These are phyloP conservation scores for Ailuropoda melanoleuca DNA, from an alignment of 2,113 vertebrate genomes.

Conservation along the genomic window DNA sequence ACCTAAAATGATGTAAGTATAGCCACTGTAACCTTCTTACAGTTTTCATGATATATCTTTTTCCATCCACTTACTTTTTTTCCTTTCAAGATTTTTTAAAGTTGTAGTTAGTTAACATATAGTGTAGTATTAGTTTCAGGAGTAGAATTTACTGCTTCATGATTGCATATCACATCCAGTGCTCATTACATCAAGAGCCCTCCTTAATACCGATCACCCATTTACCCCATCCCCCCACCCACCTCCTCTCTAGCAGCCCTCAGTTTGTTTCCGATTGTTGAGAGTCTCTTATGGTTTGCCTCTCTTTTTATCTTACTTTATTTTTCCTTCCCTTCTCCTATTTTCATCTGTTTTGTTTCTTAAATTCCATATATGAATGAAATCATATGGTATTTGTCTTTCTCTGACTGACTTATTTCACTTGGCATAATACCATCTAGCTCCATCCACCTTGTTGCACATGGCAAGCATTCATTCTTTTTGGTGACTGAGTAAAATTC, in stretches of 20 bases:
- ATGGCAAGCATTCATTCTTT: background rate
- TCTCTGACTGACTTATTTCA: background rate
- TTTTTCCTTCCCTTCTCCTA: too few species aligned
- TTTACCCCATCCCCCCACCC: too few species aligned
- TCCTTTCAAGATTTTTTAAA: background rate
- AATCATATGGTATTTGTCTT: background rate
- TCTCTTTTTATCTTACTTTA: background rate
- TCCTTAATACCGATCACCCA: too few species aligned
- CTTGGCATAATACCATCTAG: background rate
- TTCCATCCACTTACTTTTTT: background rate
- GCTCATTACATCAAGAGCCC: too few species aligned
- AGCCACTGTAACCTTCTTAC: background rate
- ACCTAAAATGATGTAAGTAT: background rate
- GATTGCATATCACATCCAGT: background rate
- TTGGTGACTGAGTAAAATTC: background rate
- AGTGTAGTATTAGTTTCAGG: background rate
- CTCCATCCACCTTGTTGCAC: background rate
- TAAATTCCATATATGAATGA: background rate
- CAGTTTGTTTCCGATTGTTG: too few species aligned
- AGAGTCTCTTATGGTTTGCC: too few species aligned
- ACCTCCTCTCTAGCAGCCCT: too few species aligned
- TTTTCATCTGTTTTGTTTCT: background rate
- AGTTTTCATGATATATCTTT: slow-evolving; percentile 16
- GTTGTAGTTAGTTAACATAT: background rate
- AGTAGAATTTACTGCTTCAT: background rate